phyloP scores from a whole-genome alignment of 35 echinoderm and acorn worm genomes.

The Patiria miniata region DNA sequence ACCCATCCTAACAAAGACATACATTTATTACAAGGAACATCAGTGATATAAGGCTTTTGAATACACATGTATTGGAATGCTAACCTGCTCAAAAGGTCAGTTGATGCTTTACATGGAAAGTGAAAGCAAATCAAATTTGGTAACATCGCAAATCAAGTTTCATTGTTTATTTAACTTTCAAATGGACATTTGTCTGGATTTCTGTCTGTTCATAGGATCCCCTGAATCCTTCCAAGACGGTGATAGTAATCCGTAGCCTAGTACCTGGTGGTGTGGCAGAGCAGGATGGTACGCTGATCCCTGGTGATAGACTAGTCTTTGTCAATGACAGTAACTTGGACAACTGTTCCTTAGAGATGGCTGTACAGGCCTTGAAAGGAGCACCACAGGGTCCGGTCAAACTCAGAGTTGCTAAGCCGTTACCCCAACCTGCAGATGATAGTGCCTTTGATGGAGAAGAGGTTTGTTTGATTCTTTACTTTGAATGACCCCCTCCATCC shows the following conservation, averaged over 20 bases:
- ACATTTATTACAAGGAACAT: no score
- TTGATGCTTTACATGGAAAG: no score
- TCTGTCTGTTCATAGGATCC: constrained; percentile 69
- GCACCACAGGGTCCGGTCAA: constrained; percentile 68
- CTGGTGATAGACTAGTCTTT: constrained; percentile 80
- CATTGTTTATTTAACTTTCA: no score
- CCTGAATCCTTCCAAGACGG: constrained; percentile 66
- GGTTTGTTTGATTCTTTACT: not conserved
- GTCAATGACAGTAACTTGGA: constrained; percentile 89
- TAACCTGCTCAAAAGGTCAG: no score
- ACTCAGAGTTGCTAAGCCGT: constrained; percentile 84
- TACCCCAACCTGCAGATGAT: constrained; percentile 44
- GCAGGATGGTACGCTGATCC: constrained; percentile 81
- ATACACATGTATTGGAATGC: no score
- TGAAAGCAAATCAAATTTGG: no score
- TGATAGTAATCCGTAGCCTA: constrained; percentile 88
- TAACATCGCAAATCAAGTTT: no score
- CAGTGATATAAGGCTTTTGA: no score
- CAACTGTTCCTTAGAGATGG: constrained; percentile 73
- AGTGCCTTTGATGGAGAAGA: constrained; percentile 27
- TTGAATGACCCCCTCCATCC: no score
- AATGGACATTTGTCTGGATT: no score
- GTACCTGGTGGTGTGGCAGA: constrained; percentile 85
- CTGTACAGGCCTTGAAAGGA: constrained; percentile 81
- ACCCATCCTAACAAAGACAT: no score